phyloP scores from a whole-genome alignment of 35 echinoderm and acorn worm genomes.

The Heliocidaris erythrogramma region DNA sequence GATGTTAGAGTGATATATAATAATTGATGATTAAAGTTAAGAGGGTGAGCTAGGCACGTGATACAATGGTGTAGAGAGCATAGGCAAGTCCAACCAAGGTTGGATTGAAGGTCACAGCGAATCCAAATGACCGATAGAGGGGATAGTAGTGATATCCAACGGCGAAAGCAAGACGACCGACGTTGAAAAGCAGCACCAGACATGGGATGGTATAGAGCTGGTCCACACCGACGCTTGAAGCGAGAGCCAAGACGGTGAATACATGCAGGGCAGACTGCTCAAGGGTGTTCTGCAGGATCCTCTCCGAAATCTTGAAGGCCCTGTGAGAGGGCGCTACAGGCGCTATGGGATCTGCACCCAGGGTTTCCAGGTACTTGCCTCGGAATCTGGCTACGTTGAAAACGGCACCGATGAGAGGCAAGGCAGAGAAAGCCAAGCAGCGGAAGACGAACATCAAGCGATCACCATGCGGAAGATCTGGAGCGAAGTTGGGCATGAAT shows the following conservation, averaged over 20 bases:
- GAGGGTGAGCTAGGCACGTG: not conserved
- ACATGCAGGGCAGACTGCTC: conserved; percentile 26
- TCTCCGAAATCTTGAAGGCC: not conserved
- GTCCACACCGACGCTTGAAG: not conserved
- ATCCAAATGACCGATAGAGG: conserved; percentile 16
- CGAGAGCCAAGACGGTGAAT: not conserved
- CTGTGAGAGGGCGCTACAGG: not conserved
- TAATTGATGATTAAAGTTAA: too few species aligned
- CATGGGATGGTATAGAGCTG: not conserved
- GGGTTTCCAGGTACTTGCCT: not conserved
- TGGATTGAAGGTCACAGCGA: not conserved
- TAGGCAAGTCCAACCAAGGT: not conserved
- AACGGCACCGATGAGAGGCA: not conserved
- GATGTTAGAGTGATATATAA: too few species aligned
- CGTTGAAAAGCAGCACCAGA: not conserved
- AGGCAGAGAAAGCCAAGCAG: not conserved
- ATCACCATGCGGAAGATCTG: not conserved
- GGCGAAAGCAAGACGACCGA: conserved; percentile 3
- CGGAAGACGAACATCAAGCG: not conserved
- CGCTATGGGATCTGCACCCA: not conserved
- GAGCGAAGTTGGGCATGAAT: too few species aligned
- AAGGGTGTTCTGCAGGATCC: conserved; percentile 32
- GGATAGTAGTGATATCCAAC: conserved; percentile 1
- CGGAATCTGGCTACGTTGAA: not conserved
- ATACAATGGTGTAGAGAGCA: not conserved